phyloP scores from a whole-genome alignment of 2,888 invertebrate genomes.

The Agrilus cyanescens region DNA sequence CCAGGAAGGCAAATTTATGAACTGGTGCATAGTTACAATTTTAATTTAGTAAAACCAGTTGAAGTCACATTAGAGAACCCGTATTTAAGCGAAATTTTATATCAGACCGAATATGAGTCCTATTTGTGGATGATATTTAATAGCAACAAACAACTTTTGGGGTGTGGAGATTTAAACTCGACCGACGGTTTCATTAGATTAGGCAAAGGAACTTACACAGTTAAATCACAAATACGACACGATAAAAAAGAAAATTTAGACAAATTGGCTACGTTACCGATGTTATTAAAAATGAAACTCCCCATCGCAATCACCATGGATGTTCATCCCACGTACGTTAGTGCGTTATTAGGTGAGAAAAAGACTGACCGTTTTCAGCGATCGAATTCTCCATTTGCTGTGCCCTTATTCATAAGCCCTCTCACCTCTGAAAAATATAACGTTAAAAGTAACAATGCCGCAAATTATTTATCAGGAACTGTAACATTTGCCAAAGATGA shows the following conservation, averaged over 20 bases:
- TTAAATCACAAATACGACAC: constrained; percentile 81
- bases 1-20: constrained; percentile 85
- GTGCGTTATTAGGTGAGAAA: constrained; percentile 66
- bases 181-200: constrained; percentile 68
- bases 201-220: constrained; percentile 89
- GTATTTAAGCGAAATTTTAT: constrained; percentile 73
- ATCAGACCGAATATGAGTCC: constrained; percentile 92
- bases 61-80: constrained; percentile 74
- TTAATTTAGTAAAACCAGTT: constrained; percentile 68
- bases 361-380: constrained; percentile 40
- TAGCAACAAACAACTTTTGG: constrained; percentile 73
- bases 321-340: constrained; percentile 55
- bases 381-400: constrained; percentile 31
- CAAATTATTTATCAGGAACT: constrained; percentile 67
- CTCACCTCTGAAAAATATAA: constrained; percentile 70
- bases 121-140: constrained; percentile 97
- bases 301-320: constrained; percentile 60
- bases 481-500: constrained; percentile 80
- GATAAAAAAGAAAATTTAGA: constrained; percentile 78
- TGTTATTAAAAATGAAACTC: constrained; percentile 68
- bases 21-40: constrained; percentile 74
- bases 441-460: constrained; percentile 35
- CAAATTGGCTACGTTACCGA: constrained; percentile 65
- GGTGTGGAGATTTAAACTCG: constrained; percentile 83
- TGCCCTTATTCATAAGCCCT: constrained; percentile 71